Evolutionary conservation across 2,797 vertebrate species (phyloP), one percentile per base, ranked within the genome.

Genomic region (Smutsia temminckii): DNA sequence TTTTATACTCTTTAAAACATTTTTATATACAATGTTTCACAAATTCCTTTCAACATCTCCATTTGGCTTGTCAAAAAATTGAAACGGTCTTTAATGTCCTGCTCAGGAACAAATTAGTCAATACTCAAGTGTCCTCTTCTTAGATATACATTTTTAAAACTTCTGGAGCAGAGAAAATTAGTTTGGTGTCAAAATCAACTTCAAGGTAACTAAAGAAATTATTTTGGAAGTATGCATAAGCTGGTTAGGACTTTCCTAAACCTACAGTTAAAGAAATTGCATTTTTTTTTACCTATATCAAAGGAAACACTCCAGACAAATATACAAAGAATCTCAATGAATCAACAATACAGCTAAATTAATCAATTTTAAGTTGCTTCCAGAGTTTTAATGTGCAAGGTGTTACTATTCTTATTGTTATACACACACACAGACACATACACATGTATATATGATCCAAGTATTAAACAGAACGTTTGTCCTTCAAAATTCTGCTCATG

Each of bases 1-100:
- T 68, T 94, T 94, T 85, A 79, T 92, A 64, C 1, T 51, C 10
- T 66, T 88, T 72, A 84, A 92, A 42, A 69, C 9, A 85, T 78
- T 59, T 92, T 94, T 34, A 80, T 46, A 63, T 80, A 72, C 11
- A 75, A 42, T 61, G 23, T 72, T 68, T 69, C 25, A 29, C 4
- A 40, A 61, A 3, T 74, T 78, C 7, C 5, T 86, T 83, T 85
- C 18, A 59, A 55, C 0, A 84, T 93, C 55, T 85, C 34, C 12
- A 80, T 42, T 89, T 95, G 57, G 0, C 23, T 74, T 63, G 7
- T 63, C n/a, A 92, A 42, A 89, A 94, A 85, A 63, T 42, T 94
- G 4, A 42, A 89, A 84, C 3, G 59, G 29, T 53, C 18, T 42
- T 74, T 89, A 78, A 46, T 85, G 55, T 72, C 7, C 2, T 20